These are phyloP conservation scores for Sparidentex hasta DNA, from an alignment of 2,797 vertebrate genomes.

Conservation along the genomic window DNA sequence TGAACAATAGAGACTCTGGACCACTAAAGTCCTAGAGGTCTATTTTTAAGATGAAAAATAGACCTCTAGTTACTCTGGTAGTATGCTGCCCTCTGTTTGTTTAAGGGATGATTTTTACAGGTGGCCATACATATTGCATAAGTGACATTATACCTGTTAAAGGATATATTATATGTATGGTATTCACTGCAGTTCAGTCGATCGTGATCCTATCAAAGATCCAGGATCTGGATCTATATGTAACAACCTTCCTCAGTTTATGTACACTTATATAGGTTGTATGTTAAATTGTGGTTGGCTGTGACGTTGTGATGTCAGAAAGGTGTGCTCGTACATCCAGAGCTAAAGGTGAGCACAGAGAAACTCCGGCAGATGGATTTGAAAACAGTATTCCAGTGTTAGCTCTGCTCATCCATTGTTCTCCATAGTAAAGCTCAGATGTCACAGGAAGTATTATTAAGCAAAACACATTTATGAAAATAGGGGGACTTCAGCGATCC, in stretches of 20 bases:
- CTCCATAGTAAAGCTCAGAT: not conserved
- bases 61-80: not conserved
- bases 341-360: not conserved
- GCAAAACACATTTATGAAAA: not conserved
- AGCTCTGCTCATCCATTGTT: not conserved
- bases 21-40: not conserved
- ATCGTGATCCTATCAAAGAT: not conserved
- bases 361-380: not conserved
- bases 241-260: not conserved
- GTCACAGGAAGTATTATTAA: not conserved
- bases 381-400: not conserved
- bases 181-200: not conserved
- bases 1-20: conserved; percentile 1
- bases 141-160: not conserved
- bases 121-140: too few species aligned
- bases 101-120: too few species aligned
- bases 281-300: not conserved
- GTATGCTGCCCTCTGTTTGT: too few species aligned
- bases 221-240: not conserved
- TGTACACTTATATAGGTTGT: not conserved
- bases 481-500: not conserved
- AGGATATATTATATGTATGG: too few species aligned
- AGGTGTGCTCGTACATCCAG: not conserved
- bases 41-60: not conserved
- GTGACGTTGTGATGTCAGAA: not conserved